phyloP scores from a whole-genome alignment of 2,888 invertebrate species.

The Dioctria rufipes region DNA sequence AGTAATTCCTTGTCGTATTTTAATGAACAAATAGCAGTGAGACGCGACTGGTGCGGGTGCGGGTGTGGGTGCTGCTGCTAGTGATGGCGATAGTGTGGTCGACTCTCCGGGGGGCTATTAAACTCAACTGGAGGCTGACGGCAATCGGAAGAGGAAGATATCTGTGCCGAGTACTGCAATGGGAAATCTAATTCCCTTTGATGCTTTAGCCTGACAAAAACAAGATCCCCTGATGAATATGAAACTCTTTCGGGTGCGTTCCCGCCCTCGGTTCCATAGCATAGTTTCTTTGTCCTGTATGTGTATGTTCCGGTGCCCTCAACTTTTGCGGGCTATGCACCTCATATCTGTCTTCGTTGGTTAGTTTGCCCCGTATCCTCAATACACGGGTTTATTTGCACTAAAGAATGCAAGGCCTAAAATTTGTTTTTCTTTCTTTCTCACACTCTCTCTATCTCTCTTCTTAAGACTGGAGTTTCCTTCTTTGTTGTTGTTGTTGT shows the following conservation, averaged over 20 bases:
- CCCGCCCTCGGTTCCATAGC: constrained; percentile 2
- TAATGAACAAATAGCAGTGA: constrained; percentile 45
- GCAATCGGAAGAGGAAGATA: constrained; percentile 38
- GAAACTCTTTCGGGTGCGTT: constrained; percentile 54
- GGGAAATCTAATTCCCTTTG: constrained; percentile 58
- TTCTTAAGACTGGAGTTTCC: constrained; percentile 53
- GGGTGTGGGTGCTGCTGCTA: not conserved
- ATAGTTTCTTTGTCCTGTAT: not conserved
- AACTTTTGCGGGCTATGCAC: not conserved
- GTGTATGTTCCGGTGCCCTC: not conserved
- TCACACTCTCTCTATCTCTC: constrained; percentile 34
- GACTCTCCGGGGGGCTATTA: constrained; percentile 15
- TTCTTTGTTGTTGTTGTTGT: constrained; percentile 34
- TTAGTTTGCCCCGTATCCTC: constrained; percentile 21
- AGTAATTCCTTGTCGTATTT: constrained; percentile 48
- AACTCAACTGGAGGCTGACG: constrained; percentile 18
- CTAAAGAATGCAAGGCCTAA: constrained; percentile 57
- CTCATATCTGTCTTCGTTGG: constrained; percentile 4
- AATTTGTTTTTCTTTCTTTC: constrained; percentile 53
- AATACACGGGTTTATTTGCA: constrained; percentile 55
- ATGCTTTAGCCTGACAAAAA: constrained; percentile 52
- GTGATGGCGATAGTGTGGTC: constrained; percentile 13
- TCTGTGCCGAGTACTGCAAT: constrained; percentile 42
- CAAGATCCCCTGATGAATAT: constrained; percentile 56
- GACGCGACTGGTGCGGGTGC: constrained; percentile 2